Evolutionary conservation across 2,888 invertebrate species (phyloP), one percentile per base, ranked within the genome.

Genomic region (Nasonovia ribisnigri): DNA sequence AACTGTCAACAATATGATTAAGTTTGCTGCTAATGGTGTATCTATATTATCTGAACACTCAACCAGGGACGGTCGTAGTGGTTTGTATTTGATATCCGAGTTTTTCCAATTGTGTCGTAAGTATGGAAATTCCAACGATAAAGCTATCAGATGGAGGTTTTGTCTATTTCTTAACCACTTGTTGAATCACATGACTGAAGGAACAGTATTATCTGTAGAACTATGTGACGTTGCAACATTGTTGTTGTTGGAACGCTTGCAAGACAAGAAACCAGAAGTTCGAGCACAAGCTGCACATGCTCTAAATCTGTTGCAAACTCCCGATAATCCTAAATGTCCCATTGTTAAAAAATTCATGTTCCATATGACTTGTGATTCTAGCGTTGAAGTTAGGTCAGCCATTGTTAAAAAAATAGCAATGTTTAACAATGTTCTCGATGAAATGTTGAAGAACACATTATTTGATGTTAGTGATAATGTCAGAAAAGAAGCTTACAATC

Each of bases 401-500:
- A 90, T 90, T 51, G 90, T 86, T 36, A 90, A 93, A 90, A 24
- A 26, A 67, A 87, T 93, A 10, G 93, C 84, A 8, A 51, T 93
- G 90, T 90, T 51, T 16, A 51, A 42, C 20, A 67, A 43, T 90
- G 90, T 90, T 36, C 24, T 93, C 48, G 90, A 90, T 51, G 86
- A 93, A 90, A 93, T 93, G 43, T 43, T 93, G n/a, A 93, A 87
- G 3, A 87, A 13, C 2, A 93, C 60, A 24, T 10, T 93, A n/a
- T 0, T 20, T 51, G 93, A 93, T 90, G n/a, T 87, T 8, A 93
- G 26, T 67, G 93, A 93, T 90, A 60, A 29, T 87, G 93, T 93
- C 10, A 86, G 93, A 90, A 93, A 90, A 93, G 93, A 90, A 93
- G 60, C 60, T 43, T 90, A 87, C 54, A 93, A 87, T n/a, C 90